phyloP scores from a whole-genome alignment of 1,140 invertebrate species.

The Drosophila kepulauana region DNA sequence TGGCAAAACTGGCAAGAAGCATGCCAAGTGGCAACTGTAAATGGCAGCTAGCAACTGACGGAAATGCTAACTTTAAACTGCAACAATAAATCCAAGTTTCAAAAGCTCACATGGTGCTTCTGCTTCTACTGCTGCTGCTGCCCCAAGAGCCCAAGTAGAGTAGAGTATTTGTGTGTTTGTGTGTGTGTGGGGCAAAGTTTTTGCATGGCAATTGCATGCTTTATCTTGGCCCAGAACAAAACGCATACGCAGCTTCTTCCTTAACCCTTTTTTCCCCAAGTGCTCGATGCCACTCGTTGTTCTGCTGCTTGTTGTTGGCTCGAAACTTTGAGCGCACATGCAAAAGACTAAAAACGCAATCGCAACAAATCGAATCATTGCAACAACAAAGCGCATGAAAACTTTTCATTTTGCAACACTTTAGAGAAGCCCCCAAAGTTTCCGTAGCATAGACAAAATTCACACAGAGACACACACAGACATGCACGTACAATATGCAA shows the following conservation, averaged over 20 bases:
- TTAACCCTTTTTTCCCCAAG: conserved; percentile 8
- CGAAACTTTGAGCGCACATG: conserved; percentile 70
- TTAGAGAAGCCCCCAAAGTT: conserved; percentile 63
- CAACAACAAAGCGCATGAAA: conserved; percentile 68
- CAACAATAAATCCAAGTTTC: conserved; percentile 63
- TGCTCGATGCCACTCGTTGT: neutral
- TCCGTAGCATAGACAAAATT: conserved; percentile 48
- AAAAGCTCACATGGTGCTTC: conserved; percentile 23
- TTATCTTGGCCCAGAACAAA: conserved; percentile 59
- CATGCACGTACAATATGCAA: conserved; percentile 25
- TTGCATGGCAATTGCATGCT: conserved; percentile 70
- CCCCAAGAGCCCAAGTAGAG: conserved; percentile 13
- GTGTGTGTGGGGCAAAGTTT: conserved; percentile 50
- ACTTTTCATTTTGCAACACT: conserved; percentile 79
- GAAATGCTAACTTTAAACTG: conserved; percentile 64
- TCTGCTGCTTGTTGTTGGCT: conserved; percentile 1
- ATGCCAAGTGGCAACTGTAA: conserved; percentile 22
- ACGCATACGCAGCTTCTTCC: conserved; percentile 34
- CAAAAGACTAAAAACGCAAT: conserved; percentile 82
- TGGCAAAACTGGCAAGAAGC: neutral
- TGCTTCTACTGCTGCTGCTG: conserved; percentile 1
- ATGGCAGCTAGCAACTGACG: conserved; percentile 15
- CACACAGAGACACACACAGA: conserved; percentile 8
- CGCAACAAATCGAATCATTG: conserved; percentile 81
- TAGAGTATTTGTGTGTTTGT: conserved; percentile 52